Conservation (phyloP, 37 sponge, comb jelly and placozoan genomes). For the Axinella damicornis region DNA sequence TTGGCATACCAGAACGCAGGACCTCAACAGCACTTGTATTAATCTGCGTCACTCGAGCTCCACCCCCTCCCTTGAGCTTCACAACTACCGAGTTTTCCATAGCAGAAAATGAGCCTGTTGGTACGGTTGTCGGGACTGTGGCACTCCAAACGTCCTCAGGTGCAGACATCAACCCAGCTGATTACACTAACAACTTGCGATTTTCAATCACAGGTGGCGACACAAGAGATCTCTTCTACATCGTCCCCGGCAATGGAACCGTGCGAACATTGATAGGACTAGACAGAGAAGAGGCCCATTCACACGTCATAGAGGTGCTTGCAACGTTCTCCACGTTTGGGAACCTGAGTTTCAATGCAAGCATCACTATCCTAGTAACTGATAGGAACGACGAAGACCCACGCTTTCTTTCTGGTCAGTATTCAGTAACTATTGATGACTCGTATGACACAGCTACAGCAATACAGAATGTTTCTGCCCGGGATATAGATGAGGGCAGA, state of each 20-base stretch:
- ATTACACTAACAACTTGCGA: conserved; percentile 35
- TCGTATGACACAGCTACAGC: not conserved
- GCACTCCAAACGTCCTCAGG: not conserved
- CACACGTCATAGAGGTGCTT: conserved; percentile 15
- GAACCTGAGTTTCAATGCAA: not conserved
- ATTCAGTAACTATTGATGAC: conserved; percentile 12
- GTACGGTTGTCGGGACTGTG: conserved; percentile 32
- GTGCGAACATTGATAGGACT: conserved; percentile 1
- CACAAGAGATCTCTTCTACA: conserved; percentile 14
- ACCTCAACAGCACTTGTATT: conserved; percentile 35
- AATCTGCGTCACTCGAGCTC: conserved; percentile 23
- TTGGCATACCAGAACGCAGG: not conserved
- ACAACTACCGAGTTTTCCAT: not conserved
- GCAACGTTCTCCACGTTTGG: conserved; percentile 33
- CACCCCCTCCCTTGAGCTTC: conserved; percentile 2
- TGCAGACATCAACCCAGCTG: conserved; percentile 3
- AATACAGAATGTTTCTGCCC: conserved; percentile 29
- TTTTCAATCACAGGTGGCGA: conserved; percentile 34
- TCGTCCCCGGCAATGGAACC: conserved; percentile 20
- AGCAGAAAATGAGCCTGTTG: conserved; percentile 28
- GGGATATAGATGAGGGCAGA: conserved; percentile 37
- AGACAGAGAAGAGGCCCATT: conserved; percentile 41
- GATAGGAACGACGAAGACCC: conserved; percentile 70
- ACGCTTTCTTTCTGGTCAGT: conserved; percentile 3
- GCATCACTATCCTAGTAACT: conserved; percentile 26